Evolutionary conservation across 2,888 invertebrate species (phyloP).

Genomic region (Mongoloraphidia duomilia): DNA sequence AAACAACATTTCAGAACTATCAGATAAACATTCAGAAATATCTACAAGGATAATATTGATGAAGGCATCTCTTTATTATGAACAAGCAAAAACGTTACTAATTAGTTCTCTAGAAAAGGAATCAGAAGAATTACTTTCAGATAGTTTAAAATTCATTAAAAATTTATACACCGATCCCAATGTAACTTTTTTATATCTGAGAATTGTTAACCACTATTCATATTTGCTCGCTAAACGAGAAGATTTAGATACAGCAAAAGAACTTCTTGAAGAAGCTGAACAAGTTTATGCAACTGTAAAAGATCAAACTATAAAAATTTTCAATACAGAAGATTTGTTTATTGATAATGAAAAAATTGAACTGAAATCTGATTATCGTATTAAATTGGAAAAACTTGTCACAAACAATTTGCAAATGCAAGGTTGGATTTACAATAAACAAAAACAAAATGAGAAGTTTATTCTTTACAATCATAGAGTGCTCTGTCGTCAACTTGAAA

Average conservation of each 20-base stretch:
- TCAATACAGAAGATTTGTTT: slow-evolving; percentile 39
- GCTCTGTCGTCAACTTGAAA: slow-evolving; percentile 38
- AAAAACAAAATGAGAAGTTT: slow-evolving; percentile 36
- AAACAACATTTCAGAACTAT: not conserved
- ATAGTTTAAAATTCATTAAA: slow-evolving; percentile 20
- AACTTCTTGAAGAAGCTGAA: slow-evolving; percentile 36
- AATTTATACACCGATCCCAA: slow-evolving; percentile 19
- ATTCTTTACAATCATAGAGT: slow-evolving; percentile 40
- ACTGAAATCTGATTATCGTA: slow-evolving; percentile 29
- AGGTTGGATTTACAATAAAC: slow-evolving; percentile 41
- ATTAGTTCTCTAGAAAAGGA: slow-evolving; percentile 17
- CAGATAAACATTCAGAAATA: slow-evolving; percentile 10
- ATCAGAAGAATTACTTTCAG: slow-evolving; percentile 21
- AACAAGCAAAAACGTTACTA: slow-evolving; percentile 25
- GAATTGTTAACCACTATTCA: slow-evolving; percentile 41
- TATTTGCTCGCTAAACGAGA: slow-evolving; percentile 40
- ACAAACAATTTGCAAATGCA: slow-evolving; percentile 49
- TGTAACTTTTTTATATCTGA: slow-evolving; percentile 34
- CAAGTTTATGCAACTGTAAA: slow-evolving; percentile 31
- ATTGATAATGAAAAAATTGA: slow-evolving; percentile 23
- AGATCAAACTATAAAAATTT: slow-evolving; percentile 22
- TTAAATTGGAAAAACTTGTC: slow-evolving; percentile 40
- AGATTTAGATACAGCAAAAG: slow-evolving; percentile 31
- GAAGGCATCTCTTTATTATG: slow-evolving; percentile 26
- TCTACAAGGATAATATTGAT: slow-evolving; percentile 22